Evolutionary conservation across 1,140 invertebrate genomes (phyloP), one percentile per base, ranked within the genome.

Genomic region (Solen grandis): DNA sequence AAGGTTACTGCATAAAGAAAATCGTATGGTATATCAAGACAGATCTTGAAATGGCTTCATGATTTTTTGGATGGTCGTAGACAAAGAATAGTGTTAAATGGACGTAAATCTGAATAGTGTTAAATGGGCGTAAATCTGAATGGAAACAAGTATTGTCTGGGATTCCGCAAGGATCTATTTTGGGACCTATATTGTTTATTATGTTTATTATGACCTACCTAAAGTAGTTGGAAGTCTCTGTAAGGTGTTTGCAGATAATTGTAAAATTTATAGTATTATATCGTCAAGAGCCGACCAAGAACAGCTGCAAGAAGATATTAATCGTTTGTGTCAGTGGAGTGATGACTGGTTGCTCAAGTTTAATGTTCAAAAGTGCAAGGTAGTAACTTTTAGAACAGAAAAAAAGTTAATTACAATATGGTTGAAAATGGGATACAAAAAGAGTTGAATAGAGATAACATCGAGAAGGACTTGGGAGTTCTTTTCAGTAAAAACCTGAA

Each of bases 231-330:
- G 52, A 33, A 36, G 33, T 2, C 3, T 22, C 16, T n/a, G 33
- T 8, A 77, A 66, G 10, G 19, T 82, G 5, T 82, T 82, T 68
- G 70, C 80, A 35, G 62, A 76, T 76, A 63, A 76, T 55, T 65
- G 29, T 1, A 81, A 81, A 50, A n/a, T 68, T 25, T 81, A 54
- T n/a, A 33, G 31, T 22, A 19, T 35, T 3, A 74, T 54, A n/a
- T 27, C n/a, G 2, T 46, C 16, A 5, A 70, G 19, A 16, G 25
- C 46, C n/a, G 59, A 73, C n/a, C 5, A 25, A 10, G 29, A 73
- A 60, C 33, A n/a, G 22, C 33, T 74, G 22, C 78, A 81, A 41
- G 19, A 33, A 2, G 68, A 80, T 36, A 13, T 62, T 16, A 57
- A 69, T 29, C 10, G 31, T 22, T 27, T 78, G 5, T 16, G 46